Evolutionary conservation across 1,140 invertebrate species (phyloP), one percentile per base, ranked within the genome.

Genomic region (Drosophila rufa): DNA sequence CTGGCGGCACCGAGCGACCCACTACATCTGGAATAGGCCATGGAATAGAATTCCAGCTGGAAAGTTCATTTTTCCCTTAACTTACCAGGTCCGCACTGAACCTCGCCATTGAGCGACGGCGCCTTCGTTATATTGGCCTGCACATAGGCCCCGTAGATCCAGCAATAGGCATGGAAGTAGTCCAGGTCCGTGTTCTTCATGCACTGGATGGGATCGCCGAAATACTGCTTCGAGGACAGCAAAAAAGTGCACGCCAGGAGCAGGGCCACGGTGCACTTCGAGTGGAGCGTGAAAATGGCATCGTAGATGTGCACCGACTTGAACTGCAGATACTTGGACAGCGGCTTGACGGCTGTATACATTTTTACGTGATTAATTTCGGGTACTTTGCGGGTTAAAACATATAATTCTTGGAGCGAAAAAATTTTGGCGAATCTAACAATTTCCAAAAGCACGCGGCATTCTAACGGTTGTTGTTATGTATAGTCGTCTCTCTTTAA

Each of bases 81-180:
- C 70, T 56, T 51, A 27, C 64, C 47, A 48, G 51, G 59, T 7
- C 46, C 46, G 67, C 70, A 74, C 27, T 73, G 69, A 12, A 47
- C 19, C 3, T 36, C 66, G 15, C 66, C 69, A 11, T 58, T 40
- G 0, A 33, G 36, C 0, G 22, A 45, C 0, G 9, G 94, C 92
- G 55, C 73, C 67, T 15, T 93, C 70, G 27, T 93, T 91, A 64
- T 94, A 93, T 74, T 74, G 68, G 93, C 93, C 4, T 96, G 80
- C 0, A 95, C 96, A 79, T 95, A 97, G 2, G 96, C 97, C 51
- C 96, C 95, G 83, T 96, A 95, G 43, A 96, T 96, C 96, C 96
- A 97, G 92, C 96, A 97, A 80, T 95, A 97, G 22, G 95, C 95
- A 70, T 97, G 95, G 42, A 97, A 94, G 38, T 95, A 94, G 70